Evolutionary conservation across 2,888 invertebrate genomes (phyloP).

Genomic region (Cremastinae sp.): DNA sequence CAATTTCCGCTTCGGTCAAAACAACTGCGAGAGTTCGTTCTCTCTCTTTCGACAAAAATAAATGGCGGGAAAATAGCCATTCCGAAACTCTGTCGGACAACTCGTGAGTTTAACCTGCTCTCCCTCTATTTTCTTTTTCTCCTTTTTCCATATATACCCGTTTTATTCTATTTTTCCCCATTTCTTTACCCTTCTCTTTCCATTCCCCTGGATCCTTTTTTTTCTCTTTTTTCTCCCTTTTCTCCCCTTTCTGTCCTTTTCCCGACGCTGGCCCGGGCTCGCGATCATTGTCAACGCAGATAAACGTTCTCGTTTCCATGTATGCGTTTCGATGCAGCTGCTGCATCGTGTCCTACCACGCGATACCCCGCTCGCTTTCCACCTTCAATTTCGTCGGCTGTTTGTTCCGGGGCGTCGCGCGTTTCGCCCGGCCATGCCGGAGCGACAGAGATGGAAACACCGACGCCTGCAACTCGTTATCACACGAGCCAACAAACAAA

Average conservation of each 20-base stretch:
- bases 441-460: no score
- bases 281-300: slow-evolving; percentile 54
- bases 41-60: slow-evolving; percentile 47
- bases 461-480: slow-evolving; percentile 59
- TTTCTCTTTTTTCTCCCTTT: slow-evolving; percentile 7
- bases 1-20: slow-evolving; percentile 54
- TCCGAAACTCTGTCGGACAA: slow-evolving; percentile 31
- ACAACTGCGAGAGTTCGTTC: slow-evolving; percentile 44
- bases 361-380: slow-evolving; percentile 1
- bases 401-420: slow-evolving; percentile 52
- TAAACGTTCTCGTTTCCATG: slow-evolving; percentile 48
- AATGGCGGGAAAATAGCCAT: slow-evolving; percentile 57
- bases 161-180: no score
- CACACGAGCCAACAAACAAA: slow-evolving; percentile 40
- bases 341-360: slow-evolving; percentile 17
- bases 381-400: slow-evolving; percentile 33
- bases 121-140: slow-evolving; percentile 4
- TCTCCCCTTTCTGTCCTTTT: slow-evolving; percentile 3
- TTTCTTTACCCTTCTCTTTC: no score
- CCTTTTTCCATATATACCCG: no score
- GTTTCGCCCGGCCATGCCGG: slow-evolving; percentile 15
- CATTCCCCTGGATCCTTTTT: no score
- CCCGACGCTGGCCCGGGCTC: slow-evolving; percentile 4
- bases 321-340: slow-evolving; percentile 28
- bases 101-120: not conserved